Percentiles rank a stretch among this genome's conserved stretches.
Conservation (phyloP, 1,140 invertebrate species). For the Listronotus oregonensis region DNA sequence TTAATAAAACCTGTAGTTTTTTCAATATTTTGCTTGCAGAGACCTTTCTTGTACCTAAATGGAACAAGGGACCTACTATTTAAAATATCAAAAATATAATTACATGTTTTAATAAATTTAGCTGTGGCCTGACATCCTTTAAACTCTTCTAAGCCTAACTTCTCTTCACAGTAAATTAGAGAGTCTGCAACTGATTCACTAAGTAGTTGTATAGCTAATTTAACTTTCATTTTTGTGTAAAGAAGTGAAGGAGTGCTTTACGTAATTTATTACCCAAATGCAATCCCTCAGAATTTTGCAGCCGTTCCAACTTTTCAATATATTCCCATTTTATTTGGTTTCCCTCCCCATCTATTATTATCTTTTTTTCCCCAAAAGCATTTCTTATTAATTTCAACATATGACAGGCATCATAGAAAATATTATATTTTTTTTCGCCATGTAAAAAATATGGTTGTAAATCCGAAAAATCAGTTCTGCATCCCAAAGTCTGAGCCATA, state of each 20-base stretch:
- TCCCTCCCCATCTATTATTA: slow-evolving; percentile 42
- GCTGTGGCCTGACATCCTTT: slow-evolving; percentile 29
- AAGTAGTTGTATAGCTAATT: slow-evolving; percentile 45
- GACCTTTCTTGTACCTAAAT: slow-evolving; percentile 15
- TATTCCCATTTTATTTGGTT: slow-evolving; percentile 43
- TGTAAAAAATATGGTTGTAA: slow-evolving; percentile 11
- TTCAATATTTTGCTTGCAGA: slow-evolving; percentile 10
- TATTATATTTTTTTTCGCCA: not conserved
- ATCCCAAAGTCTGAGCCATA: slow-evolving; percentile 9
- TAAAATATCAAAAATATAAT: slow-evolving; percentile 47
- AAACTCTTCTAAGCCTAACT: slow-evolving; percentile 36
- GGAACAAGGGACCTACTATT: slow-evolving; percentile 40
- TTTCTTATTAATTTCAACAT: slow-evolving; percentile 23
- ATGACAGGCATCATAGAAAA: slow-evolving; percentile 13
- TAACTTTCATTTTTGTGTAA: slow-evolving; percentile 49
- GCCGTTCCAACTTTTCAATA: slow-evolving; percentile 39
- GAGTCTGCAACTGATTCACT: slow-evolving; percentile 45
- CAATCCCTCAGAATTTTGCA: slow-evolving; percentile 46
- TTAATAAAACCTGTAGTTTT: slow-evolving; percentile 2
- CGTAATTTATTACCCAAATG: slow-evolving; percentile 41
- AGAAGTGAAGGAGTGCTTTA: too few species aligned
- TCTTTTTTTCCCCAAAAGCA: slow-evolving; percentile 39
- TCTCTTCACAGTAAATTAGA: slow-evolving; percentile 39
- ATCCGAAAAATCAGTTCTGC: not conserved
- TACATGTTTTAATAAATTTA: slow-evolving; percentile 43